Conservation (phyloP, 2,888 invertebrate genomes). For the Sisyra nigra region DNA sequence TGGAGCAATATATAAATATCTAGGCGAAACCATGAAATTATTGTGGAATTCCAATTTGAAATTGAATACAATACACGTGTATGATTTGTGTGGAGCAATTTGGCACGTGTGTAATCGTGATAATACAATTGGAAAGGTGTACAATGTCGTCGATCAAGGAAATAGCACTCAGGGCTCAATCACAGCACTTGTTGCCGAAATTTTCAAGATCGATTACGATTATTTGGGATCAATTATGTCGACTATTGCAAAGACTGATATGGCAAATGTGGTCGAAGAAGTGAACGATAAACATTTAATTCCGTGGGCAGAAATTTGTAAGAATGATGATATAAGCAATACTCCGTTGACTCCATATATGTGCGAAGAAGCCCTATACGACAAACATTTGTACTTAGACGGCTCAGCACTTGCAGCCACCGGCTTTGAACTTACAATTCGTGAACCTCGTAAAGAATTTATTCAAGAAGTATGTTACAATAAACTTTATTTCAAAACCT, state of each 20-base stretch:
- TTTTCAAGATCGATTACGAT: conserved; percentile 75
- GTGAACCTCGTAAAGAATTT: conserved; percentile 40
- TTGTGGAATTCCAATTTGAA: conserved; percentile 73
- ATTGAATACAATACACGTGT: conserved; percentile 77
- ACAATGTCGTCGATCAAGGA: conserved; percentile 71
- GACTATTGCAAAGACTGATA: conserved; percentile 67
- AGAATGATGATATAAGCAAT: conserved; percentile 54
- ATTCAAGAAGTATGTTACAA: conserved; percentile 38
- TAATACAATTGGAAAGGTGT: conserved; percentile 29
- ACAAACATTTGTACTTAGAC: conserved; percentile 63
- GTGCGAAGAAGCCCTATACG: conserved; percentile 64
- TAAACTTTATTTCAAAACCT: too few species aligned
- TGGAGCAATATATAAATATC: conserved; percentile 75
- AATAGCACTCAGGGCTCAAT: conserved; percentile 74
- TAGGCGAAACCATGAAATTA: conserved; percentile 81
- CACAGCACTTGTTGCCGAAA: conserved; percentile 59
- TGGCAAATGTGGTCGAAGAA: conserved; percentile 68
- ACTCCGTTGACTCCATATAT: conserved; percentile 82
- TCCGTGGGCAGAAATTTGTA: conserved; percentile 82
- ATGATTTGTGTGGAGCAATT: conserved; percentile 67
- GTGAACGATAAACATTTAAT: conserved; percentile 87
- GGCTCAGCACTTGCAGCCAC: conserved; percentile 42
- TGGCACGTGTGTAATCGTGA: conserved; percentile 42
- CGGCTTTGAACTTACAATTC: conserved; percentile 43
- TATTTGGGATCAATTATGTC: conserved; percentile 75